Percentiles rank a stretch among this genome's conserved stretches.
These are phyloP conservation scores for Protomyctophum bolini DNA, from an alignment of 2,113 vertebrate genomes.

Conservation along the genomic window DNA sequence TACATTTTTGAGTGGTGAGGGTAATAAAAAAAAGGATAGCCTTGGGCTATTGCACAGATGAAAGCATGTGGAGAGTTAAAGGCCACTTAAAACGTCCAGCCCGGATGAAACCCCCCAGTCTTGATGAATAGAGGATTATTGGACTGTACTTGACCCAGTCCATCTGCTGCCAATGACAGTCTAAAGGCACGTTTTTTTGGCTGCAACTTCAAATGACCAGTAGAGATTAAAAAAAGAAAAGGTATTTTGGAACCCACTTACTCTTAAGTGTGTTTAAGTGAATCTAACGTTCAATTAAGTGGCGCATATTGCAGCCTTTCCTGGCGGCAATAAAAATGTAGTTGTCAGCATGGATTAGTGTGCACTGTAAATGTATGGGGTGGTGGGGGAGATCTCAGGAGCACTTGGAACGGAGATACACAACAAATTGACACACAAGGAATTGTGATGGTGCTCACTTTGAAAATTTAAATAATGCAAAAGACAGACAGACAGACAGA, in stretches of 20 bases:
- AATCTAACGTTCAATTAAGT: conserved; percentile 69
- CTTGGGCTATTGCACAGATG: conserved; percentile 53
- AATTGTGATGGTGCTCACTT: neutral
- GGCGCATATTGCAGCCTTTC: conserved; percentile 68
- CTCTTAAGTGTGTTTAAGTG: conserved; percentile 69
- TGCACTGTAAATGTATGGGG: conserved; percentile 53
- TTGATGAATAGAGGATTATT: conserved; percentile 61
- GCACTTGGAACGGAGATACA: conserved; percentile 26
- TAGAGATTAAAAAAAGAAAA: conserved; percentile 51
- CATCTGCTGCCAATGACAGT: conserved; percentile 70
- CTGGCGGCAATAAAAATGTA: conserved; percentile 53
- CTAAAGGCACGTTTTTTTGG: conserved; percentile 54
- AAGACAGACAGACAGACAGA: too few species aligned
- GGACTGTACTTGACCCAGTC: conserved; percentile 59
- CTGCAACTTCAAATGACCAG: conserved; percentile 62
- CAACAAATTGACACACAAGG: conserved; percentile 12
- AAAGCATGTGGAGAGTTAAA: conserved; percentile 58
- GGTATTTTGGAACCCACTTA: conserved; percentile 63
- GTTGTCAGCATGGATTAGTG: conserved; percentile 64
- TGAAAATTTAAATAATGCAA: neutral
- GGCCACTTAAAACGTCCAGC: conserved; percentile 60
- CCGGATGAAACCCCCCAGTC: conserved; percentile 53
- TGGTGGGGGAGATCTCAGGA: conserved; percentile 24
- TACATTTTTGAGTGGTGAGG: conserved; percentile 30
- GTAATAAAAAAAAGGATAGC: conserved; percentile 50